A percentile compares a stretch with the other conserved stretches of the same genome.
Evolutionary conservation across 92 coral and sea anemone genomes (phyloP).

Genomic region (Palythoa grandiflora): DNA sequence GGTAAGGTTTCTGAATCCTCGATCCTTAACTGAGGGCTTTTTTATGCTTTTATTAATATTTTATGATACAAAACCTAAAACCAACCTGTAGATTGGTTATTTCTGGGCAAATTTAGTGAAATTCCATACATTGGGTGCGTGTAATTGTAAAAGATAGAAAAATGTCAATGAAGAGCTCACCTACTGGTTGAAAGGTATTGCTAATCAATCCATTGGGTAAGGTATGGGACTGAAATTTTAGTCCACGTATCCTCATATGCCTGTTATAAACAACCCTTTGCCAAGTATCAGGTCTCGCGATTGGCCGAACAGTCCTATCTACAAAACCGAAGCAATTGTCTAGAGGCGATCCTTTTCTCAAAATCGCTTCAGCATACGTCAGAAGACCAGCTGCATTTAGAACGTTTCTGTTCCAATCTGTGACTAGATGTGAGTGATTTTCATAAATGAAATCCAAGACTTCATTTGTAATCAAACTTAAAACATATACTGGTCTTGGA

Average conservation of each 20-base stretch:
- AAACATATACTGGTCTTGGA: conserved; percentile 5
- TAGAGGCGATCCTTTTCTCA: background rate
- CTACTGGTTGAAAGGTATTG: background rate
- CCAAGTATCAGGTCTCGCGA: conserved; percentile 10
- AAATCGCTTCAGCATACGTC: background rate
- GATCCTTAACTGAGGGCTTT: too few species aligned
- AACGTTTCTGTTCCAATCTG: conserved; percentile 15
- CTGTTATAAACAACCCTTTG: conserved; percentile 1
- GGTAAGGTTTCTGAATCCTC: too few species aligned
- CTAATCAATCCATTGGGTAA: conserved; percentile 10
- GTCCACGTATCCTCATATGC: background rate
- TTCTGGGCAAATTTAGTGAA: background rate
- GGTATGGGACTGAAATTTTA: background rate
- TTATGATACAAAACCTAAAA: background rate
- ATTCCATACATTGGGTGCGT: background rate
- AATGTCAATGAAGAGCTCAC: conserved; percentile 5
- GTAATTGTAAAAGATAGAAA: background rate
- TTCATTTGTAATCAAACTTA: conserved; percentile 17
- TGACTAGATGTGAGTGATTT: background rate
- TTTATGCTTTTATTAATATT: too few species aligned
- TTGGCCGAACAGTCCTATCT: conserved; percentile 13
- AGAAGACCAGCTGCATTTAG: background rate
- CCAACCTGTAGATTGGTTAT: background rate
- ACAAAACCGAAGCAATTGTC: background rate
- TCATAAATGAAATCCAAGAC: conserved; percentile 3